Evolutionary conservation across 2,113 vertebrate genomes (phyloP).

Genomic region (Phainopepla nitens): DNA sequence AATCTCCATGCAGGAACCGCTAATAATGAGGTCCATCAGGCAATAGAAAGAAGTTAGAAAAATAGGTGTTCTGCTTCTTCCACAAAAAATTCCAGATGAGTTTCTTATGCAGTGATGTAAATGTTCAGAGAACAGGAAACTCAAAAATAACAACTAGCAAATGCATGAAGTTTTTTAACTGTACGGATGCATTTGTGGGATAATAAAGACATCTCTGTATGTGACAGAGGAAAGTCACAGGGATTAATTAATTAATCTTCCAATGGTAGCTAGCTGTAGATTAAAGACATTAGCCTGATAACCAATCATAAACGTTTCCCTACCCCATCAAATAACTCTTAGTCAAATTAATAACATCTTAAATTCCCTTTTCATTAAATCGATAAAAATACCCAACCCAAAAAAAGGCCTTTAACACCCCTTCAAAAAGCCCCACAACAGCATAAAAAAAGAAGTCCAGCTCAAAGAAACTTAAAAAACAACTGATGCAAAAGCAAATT

Average conservation of each 20-base stretch:
- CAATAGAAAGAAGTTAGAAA: background rate
- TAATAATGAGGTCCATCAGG: background rate
- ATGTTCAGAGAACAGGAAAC: background rate
- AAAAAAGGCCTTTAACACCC: background rate
- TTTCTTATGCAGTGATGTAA: background rate
- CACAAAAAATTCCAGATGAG: background rate
- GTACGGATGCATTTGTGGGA: background rate
- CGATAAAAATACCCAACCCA: background rate
- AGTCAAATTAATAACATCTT: background rate
- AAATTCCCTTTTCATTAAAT: background rate
- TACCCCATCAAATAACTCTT: background rate
- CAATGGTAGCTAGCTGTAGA: background rate
- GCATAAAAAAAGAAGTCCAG: fast-evolving
- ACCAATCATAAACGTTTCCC: background rate
- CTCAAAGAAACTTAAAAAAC: background rate
- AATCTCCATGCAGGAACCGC: background rate
- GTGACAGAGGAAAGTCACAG: background rate
- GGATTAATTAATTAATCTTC: background rate
- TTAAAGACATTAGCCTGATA: background rate
- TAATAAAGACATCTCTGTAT: background rate
- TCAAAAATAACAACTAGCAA: background rate
- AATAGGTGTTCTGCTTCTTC: background rate
- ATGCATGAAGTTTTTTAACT: background rate
- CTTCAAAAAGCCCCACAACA: no score
- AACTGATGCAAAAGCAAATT: background rate